Conservation (phyloP, 2,888 invertebrate genomes). For the Nomada flava region DNA sequence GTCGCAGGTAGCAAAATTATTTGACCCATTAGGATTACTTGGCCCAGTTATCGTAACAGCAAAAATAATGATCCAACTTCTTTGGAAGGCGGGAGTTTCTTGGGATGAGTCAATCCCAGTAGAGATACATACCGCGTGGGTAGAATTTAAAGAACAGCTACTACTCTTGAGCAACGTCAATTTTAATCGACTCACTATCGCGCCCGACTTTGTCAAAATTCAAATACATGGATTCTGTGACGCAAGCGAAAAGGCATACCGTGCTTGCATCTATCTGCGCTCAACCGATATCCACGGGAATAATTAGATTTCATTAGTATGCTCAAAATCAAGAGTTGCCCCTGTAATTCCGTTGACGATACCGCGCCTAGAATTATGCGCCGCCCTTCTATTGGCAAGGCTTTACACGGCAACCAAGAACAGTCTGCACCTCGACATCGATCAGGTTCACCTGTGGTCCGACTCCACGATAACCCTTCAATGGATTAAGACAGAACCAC, state of each 20-base stretch:
- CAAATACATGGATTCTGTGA: conserved; percentile 20
- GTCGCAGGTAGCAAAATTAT: not conserved
- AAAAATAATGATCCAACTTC: not conserved
- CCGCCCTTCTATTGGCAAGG: not conserved
- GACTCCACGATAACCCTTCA: conserved; percentile 17
- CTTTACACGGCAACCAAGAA: not conserved
- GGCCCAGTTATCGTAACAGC: conserved; percentile 1
- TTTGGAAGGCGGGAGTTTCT: not conserved
- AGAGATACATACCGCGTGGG: not conserved
- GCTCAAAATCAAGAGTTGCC: conserved; percentile 10
- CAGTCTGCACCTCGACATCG: not conserved
- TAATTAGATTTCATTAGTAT: not conserved
- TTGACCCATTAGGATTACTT: conserved; percentile 7
- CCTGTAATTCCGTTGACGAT: not conserved
- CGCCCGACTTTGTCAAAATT: not conserved
- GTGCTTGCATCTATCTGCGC: conserved; percentile 2
- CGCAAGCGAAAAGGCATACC: conserved; percentile 13
- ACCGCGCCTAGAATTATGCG: conserved; percentile 12
- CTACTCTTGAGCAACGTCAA: not conserved
- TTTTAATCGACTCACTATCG: not conserved
- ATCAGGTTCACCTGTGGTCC: not conserved
- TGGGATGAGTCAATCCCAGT: not conserved
- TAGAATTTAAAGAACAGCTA: conserved; percentile 3
- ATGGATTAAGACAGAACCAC: conserved; percentile 5
- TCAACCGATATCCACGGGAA: not conserved